Percentiles rank a stretch among this genome's conserved stretches.
These are phyloP conservation scores for Graphium colonna DNA, from an alignment of 2,888 invertebrate species.

Conservation along the genomic window DNA sequence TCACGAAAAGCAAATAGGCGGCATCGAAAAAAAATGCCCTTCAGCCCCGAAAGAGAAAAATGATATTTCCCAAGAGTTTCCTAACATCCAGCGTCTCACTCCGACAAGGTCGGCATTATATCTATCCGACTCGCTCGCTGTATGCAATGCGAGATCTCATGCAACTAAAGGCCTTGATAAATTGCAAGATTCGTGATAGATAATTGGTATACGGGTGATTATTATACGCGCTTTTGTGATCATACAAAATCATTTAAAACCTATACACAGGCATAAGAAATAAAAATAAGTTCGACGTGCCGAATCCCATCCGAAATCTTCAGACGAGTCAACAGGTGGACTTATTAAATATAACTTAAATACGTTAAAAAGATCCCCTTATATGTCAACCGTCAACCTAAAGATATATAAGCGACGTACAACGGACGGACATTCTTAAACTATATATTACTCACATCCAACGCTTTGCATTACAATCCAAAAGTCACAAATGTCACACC, in stretches of 20 bases:
- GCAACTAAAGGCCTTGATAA: slow-evolving; percentile 76
- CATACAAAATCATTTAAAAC: slow-evolving; percentile 38
- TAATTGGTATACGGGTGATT: slow-evolving; percentile 73
- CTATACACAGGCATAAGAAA: too few relatives aligned
- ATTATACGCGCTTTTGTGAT: slow-evolving; percentile 58
- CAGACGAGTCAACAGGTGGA: too few relatives aligned
- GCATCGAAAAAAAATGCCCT: slow-evolving; percentile 66
- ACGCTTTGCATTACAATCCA: slow-evolving; percentile 72
- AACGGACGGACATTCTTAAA: slow-evolving; percentile 69
- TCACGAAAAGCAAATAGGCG: slow-evolving; percentile 52
- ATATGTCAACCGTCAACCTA: too few relatives aligned
- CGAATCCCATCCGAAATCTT: background rate
- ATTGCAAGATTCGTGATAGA: slow-evolving; percentile 78
- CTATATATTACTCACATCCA: slow-evolving; percentile 67
- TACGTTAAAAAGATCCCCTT: too few relatives aligned
- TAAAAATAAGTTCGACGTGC: too few relatives aligned
- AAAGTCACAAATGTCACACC: slow-evolving; percentile 42
- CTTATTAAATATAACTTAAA: too few relatives aligned
- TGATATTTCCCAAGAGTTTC: slow-evolving; percentile 76
- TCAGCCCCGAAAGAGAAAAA: slow-evolving; percentile 74
- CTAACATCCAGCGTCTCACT: slow-evolving; percentile 64
- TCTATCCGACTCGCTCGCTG: slow-evolving; percentile 57
- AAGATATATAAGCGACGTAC: slow-evolving; percentile 36
- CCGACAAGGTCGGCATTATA: slow-evolving; percentile 57
- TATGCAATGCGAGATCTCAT: slow-evolving; percentile 76